Percentiles rank a stretch among this genome's conserved stretches.
phyloP scores from a whole-genome alignment of 2,888 invertebrate genomes.

The Alentia gelatinosa region DNA sequence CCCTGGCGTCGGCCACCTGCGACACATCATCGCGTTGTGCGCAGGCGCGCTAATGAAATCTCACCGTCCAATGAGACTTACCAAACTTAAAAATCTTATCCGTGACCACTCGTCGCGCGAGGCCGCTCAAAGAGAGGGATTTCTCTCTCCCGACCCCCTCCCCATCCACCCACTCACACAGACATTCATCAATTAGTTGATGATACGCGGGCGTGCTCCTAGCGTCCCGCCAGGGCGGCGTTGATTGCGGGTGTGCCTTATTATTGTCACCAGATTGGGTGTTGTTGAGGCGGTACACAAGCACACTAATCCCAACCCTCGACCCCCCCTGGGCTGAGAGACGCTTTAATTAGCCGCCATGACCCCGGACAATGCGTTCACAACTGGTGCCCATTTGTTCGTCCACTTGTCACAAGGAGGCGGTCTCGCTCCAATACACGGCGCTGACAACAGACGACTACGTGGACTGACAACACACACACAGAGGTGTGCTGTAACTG shows the following conservation, averaged over 20 bases:
- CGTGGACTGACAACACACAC: background rate
- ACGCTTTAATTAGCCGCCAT: slow-evolving; percentile 10
- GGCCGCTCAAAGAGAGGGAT: slow-evolving; percentile 33
- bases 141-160: background rate
- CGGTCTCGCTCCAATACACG: background rate
- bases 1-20: slow-evolving; percentile 48
- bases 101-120: slow-evolving; percentile 22
- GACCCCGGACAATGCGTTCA: background rate
- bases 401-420: background rate
- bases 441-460: background rate
- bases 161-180: too few species aligned
- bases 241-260: background rate
- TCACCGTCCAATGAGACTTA: background rate
- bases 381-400: slow-evolving; percentile 33
- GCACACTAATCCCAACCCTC: slow-evolving; percentile 10
- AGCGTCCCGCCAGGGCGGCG: background rate
- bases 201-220: background rate
- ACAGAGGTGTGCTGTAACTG: background rate
- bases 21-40: background rate
- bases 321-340: background rate
- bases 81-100: slow-evolving; percentile 49
- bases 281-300: background rate
- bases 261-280: background rate
- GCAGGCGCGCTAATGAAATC: slow-evolving; percentile 7
- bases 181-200: slow-evolving; percentile 41